Conservation (phyloP, 53 echinoderm and acorn worm genomes). For the Arbacia lixula region DNA sequence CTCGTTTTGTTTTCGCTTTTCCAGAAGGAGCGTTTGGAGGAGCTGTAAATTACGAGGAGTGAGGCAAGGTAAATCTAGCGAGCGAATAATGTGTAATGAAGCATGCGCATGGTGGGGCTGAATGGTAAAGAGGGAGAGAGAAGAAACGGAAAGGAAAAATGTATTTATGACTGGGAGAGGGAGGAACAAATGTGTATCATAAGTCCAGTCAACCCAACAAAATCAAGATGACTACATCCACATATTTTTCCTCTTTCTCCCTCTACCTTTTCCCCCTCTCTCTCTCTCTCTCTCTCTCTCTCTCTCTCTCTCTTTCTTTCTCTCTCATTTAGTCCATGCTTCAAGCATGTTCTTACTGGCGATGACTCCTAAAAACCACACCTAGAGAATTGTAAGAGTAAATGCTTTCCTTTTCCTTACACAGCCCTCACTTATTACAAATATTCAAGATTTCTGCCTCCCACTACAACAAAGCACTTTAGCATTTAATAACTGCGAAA, state of each 20-base stretch:
- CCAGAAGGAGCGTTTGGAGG: neutral
- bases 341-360: no score
- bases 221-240: neutral
- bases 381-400: no score
- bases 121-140: neutral
- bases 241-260: neutral
- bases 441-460: no score
- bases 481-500: no score
- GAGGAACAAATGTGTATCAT: no score
- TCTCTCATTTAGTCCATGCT: neutral
- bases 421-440: no score
- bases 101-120: neutral
- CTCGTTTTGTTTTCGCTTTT: no score
- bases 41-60: constrained; percentile 13
- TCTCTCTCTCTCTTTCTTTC: neutral
- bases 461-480: no score
- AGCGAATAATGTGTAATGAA: neutral
- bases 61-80: neutral
- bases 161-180: no score
- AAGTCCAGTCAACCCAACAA: constrained; percentile 10
- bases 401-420: no score
- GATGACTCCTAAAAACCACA: no score
- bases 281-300: neutral
- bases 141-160: constrained; percentile 13
- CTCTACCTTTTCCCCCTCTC: neutral